These are phyloP conservation scores for Andrena dorsata DNA, from an alignment of 2,888 invertebrate species.

Conservation along the genomic window DNA sequence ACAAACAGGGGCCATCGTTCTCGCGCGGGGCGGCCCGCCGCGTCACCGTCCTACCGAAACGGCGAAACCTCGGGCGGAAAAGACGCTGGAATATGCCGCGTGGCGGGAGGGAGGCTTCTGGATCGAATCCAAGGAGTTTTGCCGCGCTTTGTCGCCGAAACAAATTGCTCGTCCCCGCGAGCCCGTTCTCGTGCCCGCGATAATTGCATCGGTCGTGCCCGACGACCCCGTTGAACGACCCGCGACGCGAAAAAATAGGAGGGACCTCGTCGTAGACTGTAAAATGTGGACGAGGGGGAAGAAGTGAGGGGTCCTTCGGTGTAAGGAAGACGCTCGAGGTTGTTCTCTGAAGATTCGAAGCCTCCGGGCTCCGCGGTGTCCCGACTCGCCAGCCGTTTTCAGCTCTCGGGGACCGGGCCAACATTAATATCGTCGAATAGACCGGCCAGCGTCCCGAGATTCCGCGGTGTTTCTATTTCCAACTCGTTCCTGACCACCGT, in stretches of 20 bases:
- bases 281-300: not conserved
- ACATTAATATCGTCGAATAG: slow-evolving; percentile 45
- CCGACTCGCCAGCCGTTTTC: not conserved
- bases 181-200: slow-evolving; percentile 41
- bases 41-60: slow-evolving; percentile 51
- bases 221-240: slow-evolving; percentile 45
- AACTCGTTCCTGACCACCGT: slow-evolving; percentile 51
- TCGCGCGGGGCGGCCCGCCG: slow-evolving; percentile 63
- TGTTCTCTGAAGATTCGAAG: not conserved
- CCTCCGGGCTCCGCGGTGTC: not conserved
- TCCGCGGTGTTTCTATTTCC: slow-evolving; percentile 53
- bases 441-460: slow-evolving; percentile 25
- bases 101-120: slow-evolving; percentile 63
- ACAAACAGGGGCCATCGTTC: slow-evolving; percentile 80
- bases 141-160: slow-evolving; percentile 80
- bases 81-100: slow-evolving; percentile 17
- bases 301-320: not conserved
- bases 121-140: slow-evolving; percentile 76
- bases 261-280: not conserved
- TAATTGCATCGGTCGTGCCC: slow-evolving; percentile 59
- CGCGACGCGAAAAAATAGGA: slow-evolving; percentile 44
- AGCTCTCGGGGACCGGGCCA: not conserved
- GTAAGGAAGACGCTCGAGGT: too few relatives aligned
- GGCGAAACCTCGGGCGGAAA: slow-evolving; percentile 38
- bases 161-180: slow-evolving; percentile 73